Base-by-base conservation (phyloP, 2,888 invertebrate genomes). In the Hesperia comma region DNA sequence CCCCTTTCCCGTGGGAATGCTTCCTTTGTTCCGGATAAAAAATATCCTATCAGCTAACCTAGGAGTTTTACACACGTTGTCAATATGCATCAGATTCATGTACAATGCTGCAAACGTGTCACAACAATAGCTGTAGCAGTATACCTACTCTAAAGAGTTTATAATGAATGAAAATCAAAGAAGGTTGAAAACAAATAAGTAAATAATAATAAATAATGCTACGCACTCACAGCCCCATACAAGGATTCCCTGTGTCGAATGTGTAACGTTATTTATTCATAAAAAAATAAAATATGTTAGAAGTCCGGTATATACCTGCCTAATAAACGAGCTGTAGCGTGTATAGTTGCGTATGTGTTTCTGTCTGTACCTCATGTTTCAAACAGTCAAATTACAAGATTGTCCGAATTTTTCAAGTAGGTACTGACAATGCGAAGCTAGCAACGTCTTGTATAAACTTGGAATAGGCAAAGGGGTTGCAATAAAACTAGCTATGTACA, bases 401-500 rank as follows among this genome's bases (percentile, higher is more conserved):
- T 55, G 55, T 8, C 15, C 15, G 8, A 17, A 46, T 8, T 46
- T 8, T 12, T 12, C 12, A 21, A 57, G 41, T 19, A n/a, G n/a
- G n/a, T 41, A 56, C 21, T 21, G 21, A 41, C 21, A 57, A 41
- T 41, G 7, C 8, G 33, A 40, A 61, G 21, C 26, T 19, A 51
- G 43, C 33, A 57, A 17, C 43, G 37, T 49, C 37, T 49, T 63
- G 49, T 56, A 49, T 19, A 21, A 63, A 63, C 46, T 56, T 26
- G 32, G 37, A 37, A 63, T 56, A 67, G 66, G 61, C 67, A 55
- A 57, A 74, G 75, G 78, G 79, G 82, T 79, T 79, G 79, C 84
- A 84, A 85, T 86, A 86, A 87, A 87, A 87, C 77, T 84, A 83
- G 80, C 78, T 79, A 76, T 75, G 73, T 78, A 80, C 55, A 56